Conservation (phyloP, 2,888 invertebrate species). For the Ephialtes manifestator region DNA sequence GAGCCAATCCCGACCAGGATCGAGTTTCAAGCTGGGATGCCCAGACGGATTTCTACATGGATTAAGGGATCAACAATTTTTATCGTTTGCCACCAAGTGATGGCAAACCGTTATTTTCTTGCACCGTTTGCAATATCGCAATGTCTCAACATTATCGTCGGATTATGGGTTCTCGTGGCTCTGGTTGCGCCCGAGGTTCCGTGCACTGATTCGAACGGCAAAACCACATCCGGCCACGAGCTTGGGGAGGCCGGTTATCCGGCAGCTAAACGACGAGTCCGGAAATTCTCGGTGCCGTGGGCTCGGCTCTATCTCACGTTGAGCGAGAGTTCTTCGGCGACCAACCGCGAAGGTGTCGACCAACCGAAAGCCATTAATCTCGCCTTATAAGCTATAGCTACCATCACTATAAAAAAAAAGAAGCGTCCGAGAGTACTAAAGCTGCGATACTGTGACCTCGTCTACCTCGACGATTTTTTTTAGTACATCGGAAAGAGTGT, state of each 20-base stretch:
- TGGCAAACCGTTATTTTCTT: not conserved
- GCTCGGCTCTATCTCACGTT: constrained; percentile 11
- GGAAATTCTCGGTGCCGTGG: constrained; percentile 38
- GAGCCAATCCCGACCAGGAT: no score
- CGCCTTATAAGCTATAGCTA: constrained; percentile 26
- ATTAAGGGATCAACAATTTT: not conserved
- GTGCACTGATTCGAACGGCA: constrained; percentile 1
- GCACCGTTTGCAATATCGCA: constrained; percentile 9
- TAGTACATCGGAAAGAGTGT: not conserved
- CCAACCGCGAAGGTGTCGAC: constrained; percentile 3
- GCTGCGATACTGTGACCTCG: not conserved
- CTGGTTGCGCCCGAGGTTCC: not conserved
- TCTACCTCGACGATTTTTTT: not conserved
- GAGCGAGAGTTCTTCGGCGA: not conserved
- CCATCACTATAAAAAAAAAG: constrained; percentile 31
- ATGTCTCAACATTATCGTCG: not conserved
- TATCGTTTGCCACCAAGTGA: not conserved
- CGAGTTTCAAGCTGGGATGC: no score
- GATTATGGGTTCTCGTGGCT: constrained; percentile 2
- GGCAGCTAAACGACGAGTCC: constrained; percentile 37
- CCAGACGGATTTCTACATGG: no score
- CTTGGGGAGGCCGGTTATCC: constrained; percentile 34
- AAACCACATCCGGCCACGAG: constrained; percentile 37
- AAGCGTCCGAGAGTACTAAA: not conserved
- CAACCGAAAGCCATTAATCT: constrained; percentile 59